Percentiles rank a stretch among this genome's conserved stretches.
phyloP scores from a whole-genome alignment of 2,888 invertebrate species.

The Oegoconia quadripuncta region DNA sequence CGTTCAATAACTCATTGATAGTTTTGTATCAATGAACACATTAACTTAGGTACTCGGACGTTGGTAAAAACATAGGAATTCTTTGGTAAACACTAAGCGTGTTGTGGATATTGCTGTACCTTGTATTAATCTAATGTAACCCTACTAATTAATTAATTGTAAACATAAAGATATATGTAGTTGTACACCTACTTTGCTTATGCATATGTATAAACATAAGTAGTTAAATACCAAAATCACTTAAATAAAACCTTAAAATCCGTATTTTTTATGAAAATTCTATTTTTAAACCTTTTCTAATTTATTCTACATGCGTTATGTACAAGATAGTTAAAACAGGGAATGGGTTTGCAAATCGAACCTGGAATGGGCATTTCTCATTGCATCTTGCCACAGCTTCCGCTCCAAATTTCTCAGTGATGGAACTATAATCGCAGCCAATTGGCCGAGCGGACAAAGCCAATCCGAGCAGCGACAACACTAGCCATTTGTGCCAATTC shows the following conservation, averaged over 20 bases:
- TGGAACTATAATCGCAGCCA: constrained; percentile 76
- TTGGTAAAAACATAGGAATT: too few species aligned
- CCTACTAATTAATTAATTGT: too few species aligned
- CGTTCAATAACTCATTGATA: constrained; percentile 37
- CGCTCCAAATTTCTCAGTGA: constrained; percentile 77
- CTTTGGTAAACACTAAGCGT: too few species aligned
- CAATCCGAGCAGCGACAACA: constrained; percentile 76
- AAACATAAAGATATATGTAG: too few species aligned
- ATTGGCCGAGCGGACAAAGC: constrained; percentile 77
- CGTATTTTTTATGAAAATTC: too few species aligned
- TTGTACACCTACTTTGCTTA: too few species aligned
- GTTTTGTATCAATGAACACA: constrained; percentile 34
- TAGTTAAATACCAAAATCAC: background rate
- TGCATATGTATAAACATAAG: background rate
- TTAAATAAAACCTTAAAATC: too few species aligned
- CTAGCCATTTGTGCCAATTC: constrained; percentile 78
- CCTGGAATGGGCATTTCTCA: constrained; percentile 77
- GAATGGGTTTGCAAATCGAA: constrained; percentile 34
- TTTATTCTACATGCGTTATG: background rate
- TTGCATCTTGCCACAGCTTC: constrained; percentile 73
- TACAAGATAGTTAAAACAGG: background rate
- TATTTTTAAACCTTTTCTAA: too few species aligned
- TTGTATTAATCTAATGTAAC: too few species aligned
- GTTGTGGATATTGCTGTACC: too few species aligned
- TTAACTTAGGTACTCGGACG: too few species aligned